Conservation (phyloP, 2,113 vertebrate genomes). For the Chroicocephalus ridibundus region DNA sequence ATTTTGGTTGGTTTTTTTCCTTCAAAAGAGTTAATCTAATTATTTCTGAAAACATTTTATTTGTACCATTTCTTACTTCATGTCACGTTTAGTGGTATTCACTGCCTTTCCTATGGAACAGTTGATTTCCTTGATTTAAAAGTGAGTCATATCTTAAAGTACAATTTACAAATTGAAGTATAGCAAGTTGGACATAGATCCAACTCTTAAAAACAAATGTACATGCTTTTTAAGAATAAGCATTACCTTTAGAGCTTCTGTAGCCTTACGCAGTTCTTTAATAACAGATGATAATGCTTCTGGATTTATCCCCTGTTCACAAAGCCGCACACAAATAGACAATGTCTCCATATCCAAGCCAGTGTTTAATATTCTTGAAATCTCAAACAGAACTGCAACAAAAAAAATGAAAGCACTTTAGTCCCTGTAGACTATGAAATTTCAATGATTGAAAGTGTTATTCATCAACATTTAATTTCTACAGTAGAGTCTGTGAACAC, state of each 20-base stretch:
- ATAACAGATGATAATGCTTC: slow-evolving; percentile 95
- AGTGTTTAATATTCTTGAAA: slow-evolving; percentile 95
- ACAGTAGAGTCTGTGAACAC: not conserved
- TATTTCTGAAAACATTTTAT: not conserved
- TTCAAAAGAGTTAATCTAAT: not conserved
- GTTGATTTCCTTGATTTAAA: not conserved
- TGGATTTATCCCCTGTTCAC: slow-evolving; percentile 98
- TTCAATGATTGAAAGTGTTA: not conserved
- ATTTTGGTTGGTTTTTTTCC: not conserved
- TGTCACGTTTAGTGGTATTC: not conserved
- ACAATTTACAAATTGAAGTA: not conserved
- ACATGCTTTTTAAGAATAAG: not conserved
- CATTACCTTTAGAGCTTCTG: slow-evolving; percentile 90
- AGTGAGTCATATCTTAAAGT: not conserved
- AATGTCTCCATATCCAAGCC: slow-evolving; percentile 96
- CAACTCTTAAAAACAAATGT: not conserved
- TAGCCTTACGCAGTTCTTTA: slow-evolving; percentile 93
- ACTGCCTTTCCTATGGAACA: not conserved
- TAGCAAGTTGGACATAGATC: not conserved
- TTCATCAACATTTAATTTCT: not conserved
- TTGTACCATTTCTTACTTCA: not conserved
- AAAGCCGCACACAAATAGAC: slow-evolving; percentile 95
- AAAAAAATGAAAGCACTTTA: not conserved
- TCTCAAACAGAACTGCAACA: slow-evolving; percentile 90
- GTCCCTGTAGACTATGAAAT: not conserved